A percentile compares a stretch with the other conserved stretches of the same genome.
Evolutionary conservation across 2,888 invertebrate genomes (phyloP).

Genomic region (Enchytraeus crypticus): DNA sequence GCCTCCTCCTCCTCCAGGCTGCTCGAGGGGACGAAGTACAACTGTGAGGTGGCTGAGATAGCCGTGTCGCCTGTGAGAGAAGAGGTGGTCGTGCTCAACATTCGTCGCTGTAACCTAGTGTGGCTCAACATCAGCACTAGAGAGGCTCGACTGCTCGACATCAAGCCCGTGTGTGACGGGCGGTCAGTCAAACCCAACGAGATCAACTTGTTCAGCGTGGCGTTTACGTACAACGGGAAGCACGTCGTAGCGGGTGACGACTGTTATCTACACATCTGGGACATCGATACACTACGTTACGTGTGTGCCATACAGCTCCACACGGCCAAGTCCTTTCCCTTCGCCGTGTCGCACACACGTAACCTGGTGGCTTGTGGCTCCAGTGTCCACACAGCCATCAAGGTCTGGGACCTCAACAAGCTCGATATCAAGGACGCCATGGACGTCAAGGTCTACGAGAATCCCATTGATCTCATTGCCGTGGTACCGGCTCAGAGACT

Average conservation of each 20-base stretch:
- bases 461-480: constrained; percentile 25
- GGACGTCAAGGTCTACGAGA: constrained; percentile 19
- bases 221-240: constrained; percentile 19
- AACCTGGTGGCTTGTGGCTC: constrained; percentile 25
- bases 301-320: constrained; percentile 6
- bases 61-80: constrained; percentile 16
- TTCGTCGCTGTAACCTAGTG: constrained; percentile 22
- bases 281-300: neutral
- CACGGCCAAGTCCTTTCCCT: constrained; percentile 19
- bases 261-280: constrained; percentile 25
- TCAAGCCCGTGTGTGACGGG: constrained; percentile 17
- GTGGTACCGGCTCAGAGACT: constrained; percentile 12
- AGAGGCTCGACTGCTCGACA: constrained; percentile 15
- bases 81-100: constrained; percentile 19
- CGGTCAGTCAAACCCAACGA: too few relatives aligned
- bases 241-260: constrained; percentile 19
- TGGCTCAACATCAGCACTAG: constrained; percentile 15
- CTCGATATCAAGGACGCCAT: constrained; percentile 6
- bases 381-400: constrained; percentile 29
- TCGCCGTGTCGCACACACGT: constrained; percentile 17
- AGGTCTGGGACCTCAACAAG: constrained; percentile 26
- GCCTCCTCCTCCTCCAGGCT: constrained; percentile 12
- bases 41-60: constrained; percentile 23
- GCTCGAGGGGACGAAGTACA: constrained; percentile 16
- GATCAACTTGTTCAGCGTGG: constrained; percentile 16